A percentile compares a stretch with the other conserved stretches of the same genome.
Conservation (phyloP, 2,113 vertebrate genomes). For the Dicentrarchus labrax region DNA sequence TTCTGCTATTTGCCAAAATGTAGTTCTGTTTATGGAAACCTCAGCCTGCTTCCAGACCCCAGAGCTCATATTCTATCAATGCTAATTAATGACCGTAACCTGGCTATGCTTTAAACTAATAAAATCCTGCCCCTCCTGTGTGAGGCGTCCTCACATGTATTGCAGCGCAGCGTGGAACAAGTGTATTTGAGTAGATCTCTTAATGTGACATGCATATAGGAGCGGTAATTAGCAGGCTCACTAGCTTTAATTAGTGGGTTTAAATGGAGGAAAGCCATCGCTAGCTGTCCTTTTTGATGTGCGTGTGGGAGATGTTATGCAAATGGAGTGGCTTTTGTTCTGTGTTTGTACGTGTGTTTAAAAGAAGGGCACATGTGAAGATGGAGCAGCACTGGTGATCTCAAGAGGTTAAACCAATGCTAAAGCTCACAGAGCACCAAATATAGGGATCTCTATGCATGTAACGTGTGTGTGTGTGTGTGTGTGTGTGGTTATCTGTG, state of each 20-base stretch:
- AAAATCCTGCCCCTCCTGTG: too few relatives aligned
- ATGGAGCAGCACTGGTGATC: background rate
- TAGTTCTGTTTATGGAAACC: background rate
- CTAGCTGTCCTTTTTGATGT: slow-evolving; percentile 51
- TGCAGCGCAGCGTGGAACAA: background rate
- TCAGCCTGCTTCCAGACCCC: too few relatives aligned
- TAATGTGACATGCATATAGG: slow-evolving; percentile 47
- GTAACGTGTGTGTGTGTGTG: background rate
- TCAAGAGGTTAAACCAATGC: background rate
- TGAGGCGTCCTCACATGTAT: slow-evolving; percentile 5
- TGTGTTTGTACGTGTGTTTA: slow-evolving; percentile 6
- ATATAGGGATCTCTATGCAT: too few relatives aligned
- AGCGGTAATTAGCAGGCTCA: slow-evolving; percentile 66
- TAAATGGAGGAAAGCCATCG: slow-evolving; percentile 52
- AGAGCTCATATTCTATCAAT: too few relatives aligned
- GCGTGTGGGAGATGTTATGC: slow-evolving; percentile 53
- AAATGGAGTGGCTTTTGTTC: slow-evolving; percentile 38
- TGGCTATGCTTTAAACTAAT: too few relatives aligned
- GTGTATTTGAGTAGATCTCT: slow-evolving; percentile 31
- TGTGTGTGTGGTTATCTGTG: background rate
- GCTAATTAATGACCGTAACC: too few relatives aligned
- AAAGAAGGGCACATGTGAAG: slow-evolving; percentile 8
- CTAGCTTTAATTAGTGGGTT: slow-evolving; percentile 68
- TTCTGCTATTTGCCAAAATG: background rate
- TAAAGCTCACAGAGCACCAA: background rate